phyloP scores from a whole-genome alignment of 2,797 vertebrate species.

The Halcyon leucocephala region DNA sequence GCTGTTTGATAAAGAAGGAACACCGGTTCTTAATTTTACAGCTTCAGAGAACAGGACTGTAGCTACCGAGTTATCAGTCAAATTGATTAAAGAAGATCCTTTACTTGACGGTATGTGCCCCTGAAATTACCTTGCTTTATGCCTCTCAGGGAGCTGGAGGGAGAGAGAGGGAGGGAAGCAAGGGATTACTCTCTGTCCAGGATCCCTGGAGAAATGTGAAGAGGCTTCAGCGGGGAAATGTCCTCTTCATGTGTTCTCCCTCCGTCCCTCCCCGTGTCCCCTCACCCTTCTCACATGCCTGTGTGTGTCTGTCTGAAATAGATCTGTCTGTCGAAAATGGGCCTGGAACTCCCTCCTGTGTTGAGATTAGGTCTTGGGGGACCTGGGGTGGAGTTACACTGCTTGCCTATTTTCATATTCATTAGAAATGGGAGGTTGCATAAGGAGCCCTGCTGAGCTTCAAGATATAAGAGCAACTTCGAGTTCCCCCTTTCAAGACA shows the following conservation, averaged over 20 bases:
- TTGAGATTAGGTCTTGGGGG: constrained; percentile 63
- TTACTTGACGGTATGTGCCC: constrained; percentile 43
- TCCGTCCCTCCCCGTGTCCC: neutral
- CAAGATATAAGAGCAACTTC: constrained; percentile 89
- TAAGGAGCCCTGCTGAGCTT: constrained; percentile 80
- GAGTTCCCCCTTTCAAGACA: constrained; percentile 79
- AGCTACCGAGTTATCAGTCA: neutral
- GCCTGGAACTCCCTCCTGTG: constrained; percentile 72
- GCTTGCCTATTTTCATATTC: constrained; percentile 84
- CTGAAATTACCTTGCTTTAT: constrained; percentile 53
- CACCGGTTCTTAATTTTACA: neutral
- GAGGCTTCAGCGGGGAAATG: constrained; percentile 11
- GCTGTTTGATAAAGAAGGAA: neutral
- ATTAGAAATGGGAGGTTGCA: constrained; percentile 85
- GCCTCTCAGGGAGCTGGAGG: neutral
- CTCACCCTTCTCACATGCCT: neutral
- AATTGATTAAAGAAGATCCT: constrained; percentile 56
- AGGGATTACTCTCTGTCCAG: constrained; percentile 25
- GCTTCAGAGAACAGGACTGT: neutral
- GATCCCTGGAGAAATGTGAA: constrained; percentile 53
- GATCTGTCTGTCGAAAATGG: constrained; percentile 68
- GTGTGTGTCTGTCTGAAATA: constrained; percentile 27
- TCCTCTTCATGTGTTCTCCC: neutral
- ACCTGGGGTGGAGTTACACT: constrained; percentile 87
- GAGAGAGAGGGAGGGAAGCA: neutral